Percentiles rank a stretch among this genome's conserved stretches.
Evolutionary conservation across 2,113 vertebrate genomes (phyloP).

Genomic region (Gila orcuttii): DNA sequence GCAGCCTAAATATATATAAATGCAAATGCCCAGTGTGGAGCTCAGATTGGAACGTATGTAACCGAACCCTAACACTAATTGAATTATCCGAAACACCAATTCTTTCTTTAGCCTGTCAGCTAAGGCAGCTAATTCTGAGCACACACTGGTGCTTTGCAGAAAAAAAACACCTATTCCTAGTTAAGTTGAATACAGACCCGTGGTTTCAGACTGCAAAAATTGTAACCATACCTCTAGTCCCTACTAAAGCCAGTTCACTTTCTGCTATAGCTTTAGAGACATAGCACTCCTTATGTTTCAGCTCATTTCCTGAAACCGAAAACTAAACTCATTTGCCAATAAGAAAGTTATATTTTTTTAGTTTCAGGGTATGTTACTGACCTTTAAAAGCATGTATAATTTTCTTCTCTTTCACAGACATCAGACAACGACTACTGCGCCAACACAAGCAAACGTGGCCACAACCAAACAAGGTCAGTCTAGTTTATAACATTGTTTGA

Average conservation of each 20-base stretch:
- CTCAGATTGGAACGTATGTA: neutral
- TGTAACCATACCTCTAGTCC: neutral
- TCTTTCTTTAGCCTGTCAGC: neutral
- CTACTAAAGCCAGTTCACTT: neutral
- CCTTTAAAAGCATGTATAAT: neutral
- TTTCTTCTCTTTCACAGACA: slow-evolving; percentile 49
- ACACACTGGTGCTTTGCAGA: slow-evolving; percentile 18
- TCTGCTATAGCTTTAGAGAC: neutral
- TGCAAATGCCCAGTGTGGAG: slow-evolving; percentile 11
- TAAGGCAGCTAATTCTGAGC: neutral
- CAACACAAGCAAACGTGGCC: slow-evolving; percentile 26
- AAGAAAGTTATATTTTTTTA: neutral
- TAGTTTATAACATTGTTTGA: neutral
- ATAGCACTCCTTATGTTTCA: neutral
- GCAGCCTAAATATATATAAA: neutral
- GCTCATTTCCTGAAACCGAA: neutral
- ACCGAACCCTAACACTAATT: neutral
- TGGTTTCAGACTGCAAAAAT: neutral
- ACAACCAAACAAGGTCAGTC: slow-evolving; percentile 53
- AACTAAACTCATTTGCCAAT: neutral
- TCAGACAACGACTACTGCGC: slow-evolving; percentile 28
- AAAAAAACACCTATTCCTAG: neutral
- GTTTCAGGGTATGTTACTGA: neutral
- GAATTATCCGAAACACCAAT: neutral
- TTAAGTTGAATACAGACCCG: neutral